Evolutionary conservation across 1,140 invertebrate genomes (phyloP), one percentile per base, ranked within the genome.

Genomic region (Drosophila mauritiana): DNA sequence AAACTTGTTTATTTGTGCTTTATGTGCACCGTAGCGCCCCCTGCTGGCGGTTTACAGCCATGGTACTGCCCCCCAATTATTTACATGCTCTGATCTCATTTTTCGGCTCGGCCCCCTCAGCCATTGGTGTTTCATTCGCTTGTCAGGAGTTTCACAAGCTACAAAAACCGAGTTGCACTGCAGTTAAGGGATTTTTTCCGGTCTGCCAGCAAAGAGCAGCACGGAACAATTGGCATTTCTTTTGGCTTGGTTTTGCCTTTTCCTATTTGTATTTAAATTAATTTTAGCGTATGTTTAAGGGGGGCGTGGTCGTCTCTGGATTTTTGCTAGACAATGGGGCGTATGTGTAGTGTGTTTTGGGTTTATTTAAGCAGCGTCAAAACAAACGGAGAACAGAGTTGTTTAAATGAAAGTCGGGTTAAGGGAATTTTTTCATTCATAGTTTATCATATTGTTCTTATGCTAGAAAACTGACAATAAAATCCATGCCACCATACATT

Each of bases 1-100:
- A 78, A 83, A 73, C 84, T 88, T 88, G 83, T 88, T 88, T 88
- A 88, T 88, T 88, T 88, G 75, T 61, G 67, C 81, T 85, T 85
- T 85, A 86, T 85, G 78, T 74, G 48, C 22, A 42, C 72, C 31
- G 13, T 49, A 17, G 27, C 65, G 51, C 62, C 40, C 34, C 65
- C 58, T 36, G 57, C 70, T 58, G 75, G 42, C 27, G 55, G 64
- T 70, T 63, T 78, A 42, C 55, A 37, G 55, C 52, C 37, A 15
- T 25, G 27, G 73, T 8, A 39, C 52, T 77, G 73, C 77, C 67
- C 63, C 49, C 78, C 81, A 82, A 85, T 85, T 84, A 84, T 86
- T 88, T 79, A 88, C 83, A 88, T 86, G 79, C 78, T 48, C 48
- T 54, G 48, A 69, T 82, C 83, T 84, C 76, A 80, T 82, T 84